Base-by-base conservation (phyloP, 2,113 vertebrate genomes). In the Boulengeromyrus knoepffleri region DNA sequence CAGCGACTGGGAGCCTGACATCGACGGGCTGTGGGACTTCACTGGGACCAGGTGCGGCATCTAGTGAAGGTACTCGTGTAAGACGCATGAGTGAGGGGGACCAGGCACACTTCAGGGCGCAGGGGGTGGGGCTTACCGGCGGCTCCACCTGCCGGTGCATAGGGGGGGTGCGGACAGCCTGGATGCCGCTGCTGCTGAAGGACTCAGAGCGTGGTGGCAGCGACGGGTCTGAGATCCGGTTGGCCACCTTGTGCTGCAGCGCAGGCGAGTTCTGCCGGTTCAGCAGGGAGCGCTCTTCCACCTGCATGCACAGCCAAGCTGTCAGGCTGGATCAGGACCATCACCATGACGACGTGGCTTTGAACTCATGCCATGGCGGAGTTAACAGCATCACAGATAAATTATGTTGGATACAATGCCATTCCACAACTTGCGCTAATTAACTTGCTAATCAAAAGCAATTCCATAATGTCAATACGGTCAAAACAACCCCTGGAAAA, bases 1-100 rank as follows among this genome's bases (percentile, higher is more conserved):
- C 92, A 99, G 96, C 50, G 99, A 99, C 96, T 99, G 99, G 91
- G 99, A 99, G 92, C 97, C 99, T 5, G 98, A 97, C 96, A 99
- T 94, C 91, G 97, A 96, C 91, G 96, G 96, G 92, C 98, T 97
- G 94, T 98, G 98, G 95, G 97, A 97, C 96, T 98, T 99, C 93
- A 99, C 97, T 92, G 98, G 97, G 92, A 99, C 97, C 96, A 99
- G 96, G 96, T 99, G 98, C 92, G 99, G 95, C 95, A 96, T 96
- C 95, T 96, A 96, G 92, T 96, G 96, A 96, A 46, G 3, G n/a
- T 53, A 52, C 53, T 91, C 92, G 92, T 95, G 90, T 85, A 95
- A 95, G 52, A 47, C 53, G 9, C 10, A 80, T 52, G 27, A 42
- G 45, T 13, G 21, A 56, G 7, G 47, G 85, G 88, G 87, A 89